Evolutionary conservation across 2,113 vertebrate species (phyloP).

Genomic region (Peromyscus polionotus): DNA sequence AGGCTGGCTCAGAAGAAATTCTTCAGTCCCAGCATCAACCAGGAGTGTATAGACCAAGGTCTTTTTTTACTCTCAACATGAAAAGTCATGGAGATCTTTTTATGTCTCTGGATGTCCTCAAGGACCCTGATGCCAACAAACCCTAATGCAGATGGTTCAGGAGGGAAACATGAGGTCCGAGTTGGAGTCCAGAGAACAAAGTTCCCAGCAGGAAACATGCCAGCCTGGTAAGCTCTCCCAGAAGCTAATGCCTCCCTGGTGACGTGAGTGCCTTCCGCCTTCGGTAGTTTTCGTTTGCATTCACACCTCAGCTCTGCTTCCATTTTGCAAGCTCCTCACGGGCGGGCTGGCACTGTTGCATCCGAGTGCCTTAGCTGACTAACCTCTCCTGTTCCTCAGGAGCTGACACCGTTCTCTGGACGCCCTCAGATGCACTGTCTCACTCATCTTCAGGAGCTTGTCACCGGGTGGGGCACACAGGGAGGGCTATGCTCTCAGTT

Average conservation of each 20-base stretch:
- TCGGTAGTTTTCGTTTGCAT: background rate
- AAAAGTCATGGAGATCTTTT: background rate
- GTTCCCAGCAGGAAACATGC: background rate
- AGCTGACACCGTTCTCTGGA: background rate
- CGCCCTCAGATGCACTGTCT: background rate
- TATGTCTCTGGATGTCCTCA: background rate
- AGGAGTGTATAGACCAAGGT: background rate
- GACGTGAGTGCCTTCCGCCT: accelerated
- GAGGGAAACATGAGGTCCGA: background rate
- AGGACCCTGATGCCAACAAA: background rate
- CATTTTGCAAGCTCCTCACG: background rate
- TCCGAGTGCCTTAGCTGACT: background rate
- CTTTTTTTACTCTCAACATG: background rate
- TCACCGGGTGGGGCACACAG: background rate
- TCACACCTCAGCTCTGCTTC: background rate
- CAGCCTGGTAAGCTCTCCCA: background rate
- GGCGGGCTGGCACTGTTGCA: background rate
- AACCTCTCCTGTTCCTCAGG: background rate
- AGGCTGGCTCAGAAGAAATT: background rate
- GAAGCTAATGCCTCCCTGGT: background rate
- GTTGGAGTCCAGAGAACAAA: background rate
- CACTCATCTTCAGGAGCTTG: background rate
- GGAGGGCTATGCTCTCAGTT: background rate
- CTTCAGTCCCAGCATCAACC: background rate
- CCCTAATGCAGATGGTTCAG: background rate